Percentiles rank a stretch among this genome's conserved stretches.
phyloP scores from a whole-genome alignment of 2,113 vertebrate species.

The Progne subis region DNA sequence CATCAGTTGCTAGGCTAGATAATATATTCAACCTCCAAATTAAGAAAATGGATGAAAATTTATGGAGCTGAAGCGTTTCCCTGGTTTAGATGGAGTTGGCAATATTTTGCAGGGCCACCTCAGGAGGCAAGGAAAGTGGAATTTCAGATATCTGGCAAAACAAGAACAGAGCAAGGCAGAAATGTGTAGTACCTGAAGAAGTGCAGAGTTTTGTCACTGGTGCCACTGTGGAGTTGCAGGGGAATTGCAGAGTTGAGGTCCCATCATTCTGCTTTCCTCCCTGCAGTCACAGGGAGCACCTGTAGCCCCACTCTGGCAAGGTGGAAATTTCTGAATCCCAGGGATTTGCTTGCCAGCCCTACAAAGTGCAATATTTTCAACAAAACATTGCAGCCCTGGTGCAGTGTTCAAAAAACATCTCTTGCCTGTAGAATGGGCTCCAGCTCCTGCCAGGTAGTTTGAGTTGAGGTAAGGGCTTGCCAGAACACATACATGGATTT shows the following conservation, averaged over 20 bases:
- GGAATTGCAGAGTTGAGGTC: neutral
- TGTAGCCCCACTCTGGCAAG: neutral
- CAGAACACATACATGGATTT: fast-evolving
- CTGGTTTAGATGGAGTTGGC: neutral
- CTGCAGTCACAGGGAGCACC: neutral
- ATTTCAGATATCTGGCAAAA: neutral
- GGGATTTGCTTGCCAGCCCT: neutral
- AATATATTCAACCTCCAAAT: neutral
- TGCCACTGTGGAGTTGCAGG: neutral
- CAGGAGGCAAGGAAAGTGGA: neutral
- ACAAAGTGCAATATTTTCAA: fast-evolving
- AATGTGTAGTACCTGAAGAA: neutral
- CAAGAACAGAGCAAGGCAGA: neutral
- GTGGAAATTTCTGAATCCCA: neutral
- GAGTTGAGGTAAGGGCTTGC: neutral
- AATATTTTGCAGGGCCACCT: neutral
- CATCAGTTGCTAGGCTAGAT: neutral
- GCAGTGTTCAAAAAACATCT: neutral
- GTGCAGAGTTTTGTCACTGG: neutral
- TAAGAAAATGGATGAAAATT: neutral
- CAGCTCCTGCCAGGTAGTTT: neutral
- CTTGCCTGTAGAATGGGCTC: neutral
- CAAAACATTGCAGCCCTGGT: neutral
- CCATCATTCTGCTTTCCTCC: neutral
- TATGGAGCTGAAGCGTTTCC: neutral